Conservation (phyloP, 2,888 invertebrate genomes). For the Conchocele bisecta region DNA sequence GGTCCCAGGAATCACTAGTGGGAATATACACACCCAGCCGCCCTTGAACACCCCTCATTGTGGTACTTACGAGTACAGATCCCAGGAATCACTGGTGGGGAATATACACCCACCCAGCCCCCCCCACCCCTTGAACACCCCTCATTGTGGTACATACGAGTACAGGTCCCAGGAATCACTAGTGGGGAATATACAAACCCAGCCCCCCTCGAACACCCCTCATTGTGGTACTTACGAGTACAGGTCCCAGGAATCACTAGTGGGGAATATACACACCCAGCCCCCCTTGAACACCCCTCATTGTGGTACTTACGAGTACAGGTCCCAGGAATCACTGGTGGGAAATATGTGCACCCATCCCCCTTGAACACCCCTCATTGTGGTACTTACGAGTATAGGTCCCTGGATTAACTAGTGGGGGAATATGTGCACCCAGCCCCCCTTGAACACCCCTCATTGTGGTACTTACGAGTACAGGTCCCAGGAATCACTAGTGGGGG, state of each 20-base stretch:
- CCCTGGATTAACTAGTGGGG: no score
- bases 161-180: conserved; percentile 90
- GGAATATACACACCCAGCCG: conserved; percentile 95
- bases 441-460: no score
- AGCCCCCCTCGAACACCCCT: no score
- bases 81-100: conserved; percentile 94
- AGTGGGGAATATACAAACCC: conserved; percentile 94
- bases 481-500: no score
- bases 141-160: no score
- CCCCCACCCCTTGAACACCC: no score
- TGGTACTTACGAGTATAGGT: no score
- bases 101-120: conserved; percentile 95
- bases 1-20: conserved; percentile 91
- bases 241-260: conserved; percentile 90
- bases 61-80: conserved; percentile 81
- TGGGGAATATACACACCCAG: conserved; percentile 95
- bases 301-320: conserved; percentile 81
- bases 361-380: no score
- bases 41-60: no score
- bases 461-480: no score
- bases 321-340: conserved; percentile 91
- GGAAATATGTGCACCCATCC: conserved; percentile 96
- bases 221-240: conserved; percentile 82
- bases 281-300: no score
- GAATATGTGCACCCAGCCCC: no score